Evolutionary conservation across 2,113 vertebrate genomes (phyloP), one percentile per base, ranked within the genome.

Genomic region (Centropus bengalensis): DNA sequence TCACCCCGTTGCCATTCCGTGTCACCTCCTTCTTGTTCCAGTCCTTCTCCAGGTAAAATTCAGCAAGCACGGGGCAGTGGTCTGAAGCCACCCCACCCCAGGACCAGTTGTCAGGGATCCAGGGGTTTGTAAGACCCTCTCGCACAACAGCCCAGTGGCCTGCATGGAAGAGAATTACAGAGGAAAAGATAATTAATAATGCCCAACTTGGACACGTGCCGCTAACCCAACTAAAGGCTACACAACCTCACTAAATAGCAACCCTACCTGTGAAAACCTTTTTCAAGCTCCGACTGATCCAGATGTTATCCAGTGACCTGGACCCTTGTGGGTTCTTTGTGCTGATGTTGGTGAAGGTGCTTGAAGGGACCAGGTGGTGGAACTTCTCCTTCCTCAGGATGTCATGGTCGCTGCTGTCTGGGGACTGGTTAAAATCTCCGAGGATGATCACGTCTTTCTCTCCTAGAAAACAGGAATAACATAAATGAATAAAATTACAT

Each of bases 21-120:
- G 97, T 86, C 22, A 86, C 82, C 59, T 99, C 98, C 95, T 99
- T 99, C 79, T 95, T 97, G 94, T 64, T 95, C 62, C 97, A 97
- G 86, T 99, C 98, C 95, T 94, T 98, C 23, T 98, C 98, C 3
- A 89, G 62, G 71, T 98, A 99, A 69, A 99, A 98, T 64, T 99
- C 99, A 0, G 98, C 99, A 0, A 99, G 97, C 71, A 99, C 97
- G 0, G 99, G 99, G 86, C 99, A 99, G 88, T 99, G 99, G 13
- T 99, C 98, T 0, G 99, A 99, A 3, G 98, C 99, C 67, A 99
- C 99, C 0, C 99, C 99, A 0, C 99, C 99, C 99, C 99, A 99
- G 2, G 99, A 99, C 99, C 99, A 99, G 97, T 99, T 99, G 40
- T 99, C 99, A 0, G 99, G 99, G 95, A 99, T 99, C 99, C 99